Evolutionary conservation across 2,888 invertebrate genomes (phyloP).

Genomic region (Tipula lateralis): DNA sequence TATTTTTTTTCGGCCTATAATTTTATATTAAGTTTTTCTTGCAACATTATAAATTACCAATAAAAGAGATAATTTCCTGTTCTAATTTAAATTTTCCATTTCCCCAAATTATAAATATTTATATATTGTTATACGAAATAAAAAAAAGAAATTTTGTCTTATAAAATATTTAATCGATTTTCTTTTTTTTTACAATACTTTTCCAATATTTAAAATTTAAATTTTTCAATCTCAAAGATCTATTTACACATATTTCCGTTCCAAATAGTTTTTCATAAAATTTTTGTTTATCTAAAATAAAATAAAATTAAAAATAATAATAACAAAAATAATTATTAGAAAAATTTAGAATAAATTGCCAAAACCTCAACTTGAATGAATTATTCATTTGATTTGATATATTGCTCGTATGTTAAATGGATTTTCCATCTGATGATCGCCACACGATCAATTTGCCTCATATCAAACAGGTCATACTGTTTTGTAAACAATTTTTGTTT

Average conservation of each 20-base stretch:
- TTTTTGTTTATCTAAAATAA: neutral
- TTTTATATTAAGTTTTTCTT: neutral
- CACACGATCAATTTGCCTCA: neutral
- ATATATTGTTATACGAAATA: neutral
- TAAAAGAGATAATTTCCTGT: slow-evolving; percentile 11
- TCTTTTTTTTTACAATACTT: neutral
- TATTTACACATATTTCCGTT: slow-evolving; percentile 14
- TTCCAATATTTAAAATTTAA: neutral
- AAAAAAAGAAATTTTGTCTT: neutral
- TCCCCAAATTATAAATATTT: neutral
- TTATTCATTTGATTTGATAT: neutral
- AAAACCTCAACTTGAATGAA: neutral
- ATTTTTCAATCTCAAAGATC: neutral
- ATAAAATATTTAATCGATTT: neutral
- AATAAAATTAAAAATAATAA: too few species aligned
- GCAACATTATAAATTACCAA: neutral
- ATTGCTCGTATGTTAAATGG: neutral
- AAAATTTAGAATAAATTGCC: neutral
- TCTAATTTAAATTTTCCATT: slow-evolving; percentile 5
- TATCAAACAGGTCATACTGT: neutral
- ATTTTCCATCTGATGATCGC: neutral
- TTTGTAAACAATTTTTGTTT: neutral
- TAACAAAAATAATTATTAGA: too few species aligned
- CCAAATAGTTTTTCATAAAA: neutral
- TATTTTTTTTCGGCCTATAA: neutral